phyloP scores from a whole-genome alignment of 2,797 vertebrate genomes.

The Trachurus trachurus region DNA sequence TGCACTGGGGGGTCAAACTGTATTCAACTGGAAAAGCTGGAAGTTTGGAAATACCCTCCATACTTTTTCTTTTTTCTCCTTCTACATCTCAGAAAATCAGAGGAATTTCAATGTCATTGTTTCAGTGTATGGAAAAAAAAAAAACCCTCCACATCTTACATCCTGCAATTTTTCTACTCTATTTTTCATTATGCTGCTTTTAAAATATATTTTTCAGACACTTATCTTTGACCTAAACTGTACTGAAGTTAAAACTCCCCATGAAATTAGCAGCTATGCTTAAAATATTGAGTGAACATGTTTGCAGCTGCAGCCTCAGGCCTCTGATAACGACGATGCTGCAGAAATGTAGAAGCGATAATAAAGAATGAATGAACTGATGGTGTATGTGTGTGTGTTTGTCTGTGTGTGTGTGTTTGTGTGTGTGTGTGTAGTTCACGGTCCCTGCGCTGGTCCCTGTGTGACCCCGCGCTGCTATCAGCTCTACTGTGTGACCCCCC shows the following conservation, averaged over 20 bases:
- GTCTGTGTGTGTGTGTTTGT: no score
- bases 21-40: conserved; percentile 59
- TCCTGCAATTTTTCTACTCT: no score
- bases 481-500: conserved; percentile 57
- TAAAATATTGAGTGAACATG: background rate
- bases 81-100: background rate
- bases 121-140: background rate
- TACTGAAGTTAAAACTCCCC: background rate
- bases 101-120: background rate
- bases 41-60: conserved; percentile 53
- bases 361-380: background rate
- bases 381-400: no score
- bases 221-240: background rate
- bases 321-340: background rate
- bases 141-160: no score
- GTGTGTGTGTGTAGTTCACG: no score
- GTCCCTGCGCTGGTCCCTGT: conserved; percentile 31
- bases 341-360: background rate
- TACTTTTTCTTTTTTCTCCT: background rate
- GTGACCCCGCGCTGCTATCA: conserved; percentile 71
- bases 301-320: background rate
- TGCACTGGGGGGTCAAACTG: conserved; percentile 51
- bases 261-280: background rate
- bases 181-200: no score
- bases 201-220: background rate